These are phyloP conservation scores for Riparia riparia DNA, from an alignment of 2,113 vertebrate species.

Conservation along the genomic window DNA sequence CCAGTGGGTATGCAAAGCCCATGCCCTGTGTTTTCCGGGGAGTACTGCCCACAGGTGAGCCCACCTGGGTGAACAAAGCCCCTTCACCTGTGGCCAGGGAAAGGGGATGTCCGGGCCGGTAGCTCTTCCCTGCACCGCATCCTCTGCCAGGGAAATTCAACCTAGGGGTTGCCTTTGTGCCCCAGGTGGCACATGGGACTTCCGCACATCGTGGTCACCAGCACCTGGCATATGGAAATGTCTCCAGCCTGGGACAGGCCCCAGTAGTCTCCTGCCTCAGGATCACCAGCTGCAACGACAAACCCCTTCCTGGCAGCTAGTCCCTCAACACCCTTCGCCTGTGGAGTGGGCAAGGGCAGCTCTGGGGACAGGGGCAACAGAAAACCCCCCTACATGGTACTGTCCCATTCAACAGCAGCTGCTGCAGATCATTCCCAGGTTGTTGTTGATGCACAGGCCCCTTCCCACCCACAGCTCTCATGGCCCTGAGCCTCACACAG, in stretches of 20 bases:
- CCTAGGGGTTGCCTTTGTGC: not conserved
- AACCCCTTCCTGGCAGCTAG: not conserved
- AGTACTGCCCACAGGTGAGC: not conserved
- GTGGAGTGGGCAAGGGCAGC: not conserved
- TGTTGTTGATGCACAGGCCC: fast-evolving
- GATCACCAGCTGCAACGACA: not conserved
- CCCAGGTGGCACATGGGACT: not conserved
- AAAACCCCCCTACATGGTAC: fast-evolving
- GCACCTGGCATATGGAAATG: not conserved
- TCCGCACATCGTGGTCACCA: fast-evolving
- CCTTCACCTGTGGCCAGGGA: not conserved
- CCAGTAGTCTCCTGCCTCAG: not conserved
- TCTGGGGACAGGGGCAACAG: fast-evolving
- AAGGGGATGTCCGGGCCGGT: fast-evolving
- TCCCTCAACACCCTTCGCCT: fast-evolving
- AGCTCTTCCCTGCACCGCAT: not conserved
- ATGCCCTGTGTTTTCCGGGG: fast-evolving
- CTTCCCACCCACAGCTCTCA: not conserved
- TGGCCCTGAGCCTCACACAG: fast-evolving
- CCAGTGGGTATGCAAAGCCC: not conserved
- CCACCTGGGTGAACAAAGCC: not conserved
- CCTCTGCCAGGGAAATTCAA: not conserved
- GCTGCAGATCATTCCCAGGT: not conserved
- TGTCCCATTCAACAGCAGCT: not conserved
- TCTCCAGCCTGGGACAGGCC: not conserved